A percentile compares a stretch with the other conserved stretches of the same genome.
Evolutionary conservation across 2,113 vertebrate genomes (phyloP).

Genomic region (Anthoscopus minutus): DNA sequence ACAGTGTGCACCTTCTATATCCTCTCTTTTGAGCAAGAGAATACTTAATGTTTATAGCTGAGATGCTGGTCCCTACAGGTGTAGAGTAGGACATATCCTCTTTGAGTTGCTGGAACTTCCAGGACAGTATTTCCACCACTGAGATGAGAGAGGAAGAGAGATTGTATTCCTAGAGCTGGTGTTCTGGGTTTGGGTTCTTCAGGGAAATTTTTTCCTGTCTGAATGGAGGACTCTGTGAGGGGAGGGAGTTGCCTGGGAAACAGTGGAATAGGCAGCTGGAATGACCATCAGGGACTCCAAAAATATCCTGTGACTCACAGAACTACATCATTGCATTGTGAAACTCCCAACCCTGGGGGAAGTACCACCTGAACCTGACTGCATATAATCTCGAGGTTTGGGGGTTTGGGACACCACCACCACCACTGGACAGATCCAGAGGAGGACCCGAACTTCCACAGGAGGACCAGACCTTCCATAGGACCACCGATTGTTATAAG

Average conservation of each 20-base stretch:
- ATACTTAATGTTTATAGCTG: not conserved
- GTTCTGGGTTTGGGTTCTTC: not conserved
- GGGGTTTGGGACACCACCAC: not conserved
- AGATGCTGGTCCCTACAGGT: not conserved
- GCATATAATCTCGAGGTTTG: not conserved
- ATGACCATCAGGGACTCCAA: not conserved
- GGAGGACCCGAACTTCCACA: not conserved
- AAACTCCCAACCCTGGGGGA: not conserved
- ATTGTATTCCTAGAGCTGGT: not conserved
- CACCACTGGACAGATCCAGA: not conserved
- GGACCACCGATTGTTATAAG: too few relatives aligned
- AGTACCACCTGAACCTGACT: not conserved
- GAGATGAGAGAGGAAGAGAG: not conserved
- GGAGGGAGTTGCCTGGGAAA: not conserved
- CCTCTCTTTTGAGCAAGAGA: not conserved
- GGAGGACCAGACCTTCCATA: not conserved
- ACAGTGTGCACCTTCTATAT: not conserved
- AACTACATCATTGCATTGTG: not conserved
- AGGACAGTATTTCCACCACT: not conserved
- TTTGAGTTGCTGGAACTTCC: not conserved
- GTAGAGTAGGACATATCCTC: not conserved
- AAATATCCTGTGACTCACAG: not conserved
- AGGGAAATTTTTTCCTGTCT: not conserved
- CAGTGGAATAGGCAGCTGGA: not conserved
- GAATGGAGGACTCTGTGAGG: not conserved